Evolutionary conservation across 2,888 invertebrate genomes (phyloP).

Genomic region (Prionchulus punctatus): DNA sequence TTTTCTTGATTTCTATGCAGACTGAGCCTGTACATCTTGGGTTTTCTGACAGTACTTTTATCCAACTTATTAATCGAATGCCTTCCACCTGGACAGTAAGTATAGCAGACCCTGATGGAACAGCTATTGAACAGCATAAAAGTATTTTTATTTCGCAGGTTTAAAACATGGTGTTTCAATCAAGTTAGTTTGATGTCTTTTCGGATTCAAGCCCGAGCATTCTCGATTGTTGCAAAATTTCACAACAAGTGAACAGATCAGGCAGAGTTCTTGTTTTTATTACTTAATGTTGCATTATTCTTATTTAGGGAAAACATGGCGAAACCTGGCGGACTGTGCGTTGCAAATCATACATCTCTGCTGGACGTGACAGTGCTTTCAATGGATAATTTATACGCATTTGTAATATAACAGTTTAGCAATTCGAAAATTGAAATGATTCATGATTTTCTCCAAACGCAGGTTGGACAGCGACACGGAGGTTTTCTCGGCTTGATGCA

Average conservation of each 20-base stretch:
- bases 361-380: slow-evolving; percentile 74
- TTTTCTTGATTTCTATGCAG: no score
- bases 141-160: no score
- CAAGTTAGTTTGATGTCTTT: slow-evolving; percentile 55
- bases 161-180: no score
- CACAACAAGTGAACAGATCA: slow-evolving; percentile 38
- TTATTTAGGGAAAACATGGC: slow-evolving; percentile 59
- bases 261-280: neutral
- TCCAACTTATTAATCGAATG: no score
- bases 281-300: neutral
- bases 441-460: no score
- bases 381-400: slow-evolving; percentile 65
- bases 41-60: no score
- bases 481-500: slow-evolving; percentile 86
- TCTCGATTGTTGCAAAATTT: slow-evolving; percentile 47
- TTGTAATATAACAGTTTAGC: slow-evolving; percentile 64
- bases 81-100: no score
- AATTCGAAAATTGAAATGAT: no score
- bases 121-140: no score
- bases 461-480: slow-evolving; percentile 90
- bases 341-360: slow-evolving; percentile 89
- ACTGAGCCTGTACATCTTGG: no score
- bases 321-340: slow-evolving; percentile 63
- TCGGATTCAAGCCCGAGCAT: slow-evolving; percentile 56
- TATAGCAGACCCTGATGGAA: no score